Conservation (phyloP, 1,140 invertebrate species). For the Drosophila gunungcola region DNA sequence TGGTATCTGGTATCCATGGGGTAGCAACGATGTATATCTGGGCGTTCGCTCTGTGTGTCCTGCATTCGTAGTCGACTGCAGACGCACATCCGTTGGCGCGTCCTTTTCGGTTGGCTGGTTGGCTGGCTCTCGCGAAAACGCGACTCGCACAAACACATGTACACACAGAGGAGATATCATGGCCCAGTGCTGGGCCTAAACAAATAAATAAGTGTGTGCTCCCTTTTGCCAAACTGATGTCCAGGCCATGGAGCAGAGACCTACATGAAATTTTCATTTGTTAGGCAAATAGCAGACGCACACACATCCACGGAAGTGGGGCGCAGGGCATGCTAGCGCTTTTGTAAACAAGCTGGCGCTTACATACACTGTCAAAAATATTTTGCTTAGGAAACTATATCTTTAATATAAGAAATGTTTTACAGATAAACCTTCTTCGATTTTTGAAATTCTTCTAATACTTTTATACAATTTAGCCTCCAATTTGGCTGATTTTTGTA, state of each 20-base stretch:
- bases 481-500: too few species aligned
- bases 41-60: constrained; percentile 31
- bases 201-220: constrained; percentile 79
- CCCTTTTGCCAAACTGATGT: constrained; percentile 75
- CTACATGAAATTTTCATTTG: constrained; percentile 82
- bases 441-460: too few species aligned
- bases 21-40: constrained; percentile 17
- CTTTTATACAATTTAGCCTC: too few species aligned
- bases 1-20: constrained; percentile 41
- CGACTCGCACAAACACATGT: constrained; percentile 8
- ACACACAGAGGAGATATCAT: constrained; percentile 46
- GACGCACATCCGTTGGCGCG: constrained; percentile 70
- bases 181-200: constrained; percentile 74
- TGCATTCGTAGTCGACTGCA: constrained; percentile 73
- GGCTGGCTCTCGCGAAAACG: background rate
- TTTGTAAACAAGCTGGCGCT: constrained; percentile 57
- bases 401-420: too few species aligned
- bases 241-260: constrained; percentile 40
- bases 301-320: constrained; percentile 45
- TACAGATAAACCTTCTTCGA: too few species aligned
- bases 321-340: constrained; percentile 42
- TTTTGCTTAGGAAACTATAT: background rate
- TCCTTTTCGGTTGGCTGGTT: constrained; percentile 52
- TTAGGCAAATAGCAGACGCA: constrained; percentile 70
- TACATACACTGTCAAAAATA: constrained; percentile 1